A percentile compares a stretch with the other conserved stretches of the same genome.
Conservation (phyloP, 2,113 vertebrate genomes). For the Anhinga rufa region DNA sequence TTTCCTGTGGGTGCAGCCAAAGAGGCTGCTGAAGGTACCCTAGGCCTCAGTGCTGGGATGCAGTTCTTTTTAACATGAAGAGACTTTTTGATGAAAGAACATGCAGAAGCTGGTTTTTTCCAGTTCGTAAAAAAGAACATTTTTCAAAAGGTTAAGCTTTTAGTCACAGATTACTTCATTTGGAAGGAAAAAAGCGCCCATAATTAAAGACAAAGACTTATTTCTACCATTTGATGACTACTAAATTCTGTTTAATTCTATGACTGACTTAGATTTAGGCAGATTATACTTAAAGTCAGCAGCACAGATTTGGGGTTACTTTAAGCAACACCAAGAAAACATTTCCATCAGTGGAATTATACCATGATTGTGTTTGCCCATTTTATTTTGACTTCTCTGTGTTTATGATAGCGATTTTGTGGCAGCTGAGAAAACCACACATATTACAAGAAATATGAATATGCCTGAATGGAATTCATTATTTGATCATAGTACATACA, state of each 20-base stretch:
- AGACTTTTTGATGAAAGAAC: neutral
- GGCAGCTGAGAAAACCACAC: neutral
- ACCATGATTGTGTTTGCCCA: neutral
- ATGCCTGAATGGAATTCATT: neutral
- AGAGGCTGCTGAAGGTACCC: neutral
- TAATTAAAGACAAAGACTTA: neutral
- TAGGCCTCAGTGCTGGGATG: neutral
- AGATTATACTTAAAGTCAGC: neutral
- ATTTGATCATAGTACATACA: neutral
- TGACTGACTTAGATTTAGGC: neutral
- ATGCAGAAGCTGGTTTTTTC: accelerated
- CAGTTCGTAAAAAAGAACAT: neutral
- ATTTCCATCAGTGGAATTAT: neutral
- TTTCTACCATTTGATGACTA: neutral
- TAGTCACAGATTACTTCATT: neutral
- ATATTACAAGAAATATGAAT: neutral
- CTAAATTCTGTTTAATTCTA: neutral
- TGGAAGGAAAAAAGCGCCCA: neutral
- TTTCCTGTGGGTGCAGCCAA: neutral
- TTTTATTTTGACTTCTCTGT: neutral
- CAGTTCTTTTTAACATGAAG: neutral
- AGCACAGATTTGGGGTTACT: neutral
- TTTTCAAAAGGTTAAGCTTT: neutral
- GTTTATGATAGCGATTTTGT: neutral
- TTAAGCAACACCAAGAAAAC: neutral